These are phyloP conservation scores for Ciona savignyi DNA, from an alignment of 23 tunicate genomes.

Conservation along the genomic window DNA sequence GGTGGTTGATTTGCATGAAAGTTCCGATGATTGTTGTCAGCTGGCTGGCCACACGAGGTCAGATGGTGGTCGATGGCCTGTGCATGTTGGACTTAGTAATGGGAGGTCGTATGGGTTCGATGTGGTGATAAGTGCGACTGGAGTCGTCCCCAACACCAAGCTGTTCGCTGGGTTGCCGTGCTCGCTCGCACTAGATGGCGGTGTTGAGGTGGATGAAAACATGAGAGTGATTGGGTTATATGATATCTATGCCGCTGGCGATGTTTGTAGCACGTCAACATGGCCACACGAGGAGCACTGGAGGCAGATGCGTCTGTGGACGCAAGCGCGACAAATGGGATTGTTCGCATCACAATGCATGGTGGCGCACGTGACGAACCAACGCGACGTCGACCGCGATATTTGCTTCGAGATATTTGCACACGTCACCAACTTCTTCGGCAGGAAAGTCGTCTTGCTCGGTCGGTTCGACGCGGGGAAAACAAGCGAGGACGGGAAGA, in stretches of 20 bases:
- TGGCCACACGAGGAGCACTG: conserved; percentile 67
- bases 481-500: conserved; percentile 4
- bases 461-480: conserved; percentile 71
- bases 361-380: conserved; percentile 9
- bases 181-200: conserved; percentile 16
- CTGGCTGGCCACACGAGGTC: not conserved
- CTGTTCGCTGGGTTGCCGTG: conserved; percentile 34
- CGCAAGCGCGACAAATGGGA: conserved; percentile 93
- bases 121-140: conserved; percentile 85
- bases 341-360: conserved; percentile 77
- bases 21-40: not conserved
- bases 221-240: conserved; percentile 51
- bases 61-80: conserved; percentile 38
- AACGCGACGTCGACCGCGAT: conserved; percentile 22
- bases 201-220: conserved; percentile 63
- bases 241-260: conserved; percentile 84
- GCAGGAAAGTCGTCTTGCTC: conserved; percentile 52
- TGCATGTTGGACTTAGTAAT: conserved; percentile 47
- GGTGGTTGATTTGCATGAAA: conserved; percentile 19
- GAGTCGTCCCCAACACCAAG: conserved; percentile 52
- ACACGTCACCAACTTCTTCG: conserved; percentile 71
- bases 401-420: conserved; percentile 85
- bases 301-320: conserved; percentile 90
- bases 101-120: conserved; percentile 48
- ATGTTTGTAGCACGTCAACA: conserved; percentile 54